Evolutionary conservation across 2,888 invertebrate species (phyloP), one percentile per base, ranked within the genome.

Genomic region (Drosophila birchii): DNA sequence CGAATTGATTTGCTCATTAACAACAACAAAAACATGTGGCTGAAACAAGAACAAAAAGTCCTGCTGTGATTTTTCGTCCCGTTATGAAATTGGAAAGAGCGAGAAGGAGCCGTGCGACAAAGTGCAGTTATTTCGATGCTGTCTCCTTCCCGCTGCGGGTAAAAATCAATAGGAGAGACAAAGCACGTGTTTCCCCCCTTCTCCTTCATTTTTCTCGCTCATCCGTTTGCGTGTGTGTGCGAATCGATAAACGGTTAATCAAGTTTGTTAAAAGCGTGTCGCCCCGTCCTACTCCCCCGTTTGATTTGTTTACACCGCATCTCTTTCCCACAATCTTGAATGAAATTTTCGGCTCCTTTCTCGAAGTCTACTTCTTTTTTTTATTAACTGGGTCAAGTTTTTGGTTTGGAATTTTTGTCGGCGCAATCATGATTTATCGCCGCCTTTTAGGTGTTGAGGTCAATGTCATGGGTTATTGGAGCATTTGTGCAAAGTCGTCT

Each of bases 101-200:
- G 26, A 34, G 32, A 58, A 57, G 20, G 29, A 26, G 20, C 36
- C n/a, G 20, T 36, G 44, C 12, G 41, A 38, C 47, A 76, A 54
- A 74, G 57, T 83, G 81, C 78, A 78, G 82, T 60, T 76, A 76
- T 82, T 74, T 74, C 44, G 57, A 43, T 54, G 72, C 54, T 53
- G 34, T 70, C 39, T 53, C 39, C 44, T 59, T 45, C 53, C 45
- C 51, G 26, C 36, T 51, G 49, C 32, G 68, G 82, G 83, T 82
- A 87, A 87, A 84, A 84, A 84, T 84, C 84, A 87, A 84, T 84
- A 84, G 47, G 78, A 56, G 58, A 60, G 68, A 62, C 55, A 53
- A 79, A 69, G 49, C 86, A 86, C 80, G 80, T 86, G 76, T 41
- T 82, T 43, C 23, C 29, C 29, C 44, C 51, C 51, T 20, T 23